Base-by-base conservation (phyloP, 2,797 vertebrate species). In the Phataginus tricuspis region DNA sequence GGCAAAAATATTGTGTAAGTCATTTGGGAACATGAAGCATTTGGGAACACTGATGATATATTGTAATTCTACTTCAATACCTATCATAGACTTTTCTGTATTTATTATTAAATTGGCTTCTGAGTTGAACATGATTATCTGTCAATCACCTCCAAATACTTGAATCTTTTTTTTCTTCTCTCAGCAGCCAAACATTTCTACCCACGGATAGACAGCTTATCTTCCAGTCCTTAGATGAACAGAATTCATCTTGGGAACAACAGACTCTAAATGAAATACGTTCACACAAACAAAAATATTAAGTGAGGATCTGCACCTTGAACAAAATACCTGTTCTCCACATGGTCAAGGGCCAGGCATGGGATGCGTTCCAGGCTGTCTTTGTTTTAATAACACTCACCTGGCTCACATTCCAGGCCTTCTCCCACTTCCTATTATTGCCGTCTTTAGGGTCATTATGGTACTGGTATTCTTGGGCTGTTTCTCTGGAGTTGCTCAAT, bases 1-100 rank as follows among this genome's bases (percentile, higher is more conserved):
- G 91, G 72, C 88, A 69, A 92, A 94, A 91, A 94, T 74, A 86
- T 16, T 68, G 89, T 94, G 95, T 55, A 94, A 92, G 42, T 31
- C 66, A 51, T 61, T 15, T 89, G 25, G 71, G 69, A 86, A 97
- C 93, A 82, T 5, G 57, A 86, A 37, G 78, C 29, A 66, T 34
- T 45, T 45, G 45, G 45, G 45, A 45, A 45, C 45, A 45, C 11
- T 45, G 45, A 57, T 0, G 27, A 9, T 23, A 1, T 25, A 55
- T 51, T 42, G 55, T 39, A 69, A 75, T 79, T 87, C 61, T 84
- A 94, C 63, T 88, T 69, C 27, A 77, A 63, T 78, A 83, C 37
- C 29, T 74, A 59, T 39, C 57, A 51, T 2, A 89, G 51, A 72
- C 18, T 11, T 21, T 74, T 29, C 55, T 92, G 42, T 16, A 85